A percentile compares a stretch with the other conserved stretches of the same genome.
These are phyloP conservation scores for Ailurus styani DNA, from an alignment of 2,113 vertebrate species.

Conservation along the genomic window DNA sequence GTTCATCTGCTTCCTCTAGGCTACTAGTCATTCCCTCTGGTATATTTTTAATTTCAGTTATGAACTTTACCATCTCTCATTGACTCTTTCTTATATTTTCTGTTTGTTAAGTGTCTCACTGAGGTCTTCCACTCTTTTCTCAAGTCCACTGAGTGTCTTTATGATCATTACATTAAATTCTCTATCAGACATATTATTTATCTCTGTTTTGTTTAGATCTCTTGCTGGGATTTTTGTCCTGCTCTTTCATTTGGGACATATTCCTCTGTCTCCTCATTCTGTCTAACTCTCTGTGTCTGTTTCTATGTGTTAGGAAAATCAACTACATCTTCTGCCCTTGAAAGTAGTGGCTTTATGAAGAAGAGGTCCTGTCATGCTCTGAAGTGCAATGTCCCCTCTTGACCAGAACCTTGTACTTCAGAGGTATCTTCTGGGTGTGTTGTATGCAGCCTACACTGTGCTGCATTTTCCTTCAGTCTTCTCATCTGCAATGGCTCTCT, in stretches of 20 bases:
- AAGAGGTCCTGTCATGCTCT: neutral
- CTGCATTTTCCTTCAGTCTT: neutral
- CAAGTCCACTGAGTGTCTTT: neutral
- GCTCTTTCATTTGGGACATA: too few species aligned
- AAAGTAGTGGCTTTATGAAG: neutral
- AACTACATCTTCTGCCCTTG: neutral
- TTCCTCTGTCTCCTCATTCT: too few species aligned
- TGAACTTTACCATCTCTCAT: neutral
- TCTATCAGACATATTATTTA: too few species aligned
- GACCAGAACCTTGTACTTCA: neutral
- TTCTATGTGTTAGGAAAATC: neutral
- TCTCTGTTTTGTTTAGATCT: too few species aligned
- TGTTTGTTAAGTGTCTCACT: neutral
- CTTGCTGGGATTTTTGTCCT: too few species aligned
- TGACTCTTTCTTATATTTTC: neutral
- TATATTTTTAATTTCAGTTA: neutral
- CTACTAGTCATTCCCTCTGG: neutral
- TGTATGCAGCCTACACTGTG: neutral
- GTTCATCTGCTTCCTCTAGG: neutral
- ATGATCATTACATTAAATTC: too few species aligned
- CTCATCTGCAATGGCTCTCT: neutral
- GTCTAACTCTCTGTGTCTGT: too few species aligned
- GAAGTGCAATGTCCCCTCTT: neutral
- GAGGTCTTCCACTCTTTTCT: neutral
- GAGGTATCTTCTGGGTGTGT: neutral